Evolutionary conservation across 2,888 invertebrate species (phyloP), one percentile per base, ranked within the genome.

Genomic region (Drosophila pseudotakahashii): DNA sequence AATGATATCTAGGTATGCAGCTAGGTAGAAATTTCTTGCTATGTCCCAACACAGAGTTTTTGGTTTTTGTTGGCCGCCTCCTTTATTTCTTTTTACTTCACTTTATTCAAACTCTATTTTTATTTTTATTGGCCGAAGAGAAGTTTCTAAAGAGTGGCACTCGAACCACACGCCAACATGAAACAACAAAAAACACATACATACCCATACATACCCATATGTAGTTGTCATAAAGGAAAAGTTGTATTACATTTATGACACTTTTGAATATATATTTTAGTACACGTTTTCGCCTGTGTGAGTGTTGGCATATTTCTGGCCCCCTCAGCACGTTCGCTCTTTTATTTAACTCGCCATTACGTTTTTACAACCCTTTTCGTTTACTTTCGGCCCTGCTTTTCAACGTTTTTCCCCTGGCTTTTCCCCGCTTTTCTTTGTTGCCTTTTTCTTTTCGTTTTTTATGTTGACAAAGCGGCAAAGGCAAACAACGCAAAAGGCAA

Each of bases 311-410:
- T 73, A 77, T 86, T 77, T 78, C 60, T 68, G 55, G 23, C 44
- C 59, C 60, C 57, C 60, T 53, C 67, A 60, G 81, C 81, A 87
- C 81, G 88, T 87, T 81, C 79, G 75, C 79, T 77, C 82, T 88
- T 88, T 88, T 85, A 88, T 88, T 82, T 84, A 88, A 79, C 81
- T 88, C 82, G 79, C 82, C 88, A 85, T 82, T 82, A 85, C 88
- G 75, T 85, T 88, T 82, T 88, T 81, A 85, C 82, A 87, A 85
- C 85, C 82, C 85, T 87, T 87, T 84, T 63, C 71, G 54, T 62
- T 50, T 72, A 51, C 53, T 62, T 70, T 52, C 36, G 47, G 14
- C 14, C 36, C 34, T 19, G 42, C 19, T 23, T 11, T 14, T 11
- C 30, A 16, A 16, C 14, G 7, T 7, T 14, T 14, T 19, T 13